Conservation (phyloP, 2,113 vertebrate genomes). For the Sander vitreus region DNA sequence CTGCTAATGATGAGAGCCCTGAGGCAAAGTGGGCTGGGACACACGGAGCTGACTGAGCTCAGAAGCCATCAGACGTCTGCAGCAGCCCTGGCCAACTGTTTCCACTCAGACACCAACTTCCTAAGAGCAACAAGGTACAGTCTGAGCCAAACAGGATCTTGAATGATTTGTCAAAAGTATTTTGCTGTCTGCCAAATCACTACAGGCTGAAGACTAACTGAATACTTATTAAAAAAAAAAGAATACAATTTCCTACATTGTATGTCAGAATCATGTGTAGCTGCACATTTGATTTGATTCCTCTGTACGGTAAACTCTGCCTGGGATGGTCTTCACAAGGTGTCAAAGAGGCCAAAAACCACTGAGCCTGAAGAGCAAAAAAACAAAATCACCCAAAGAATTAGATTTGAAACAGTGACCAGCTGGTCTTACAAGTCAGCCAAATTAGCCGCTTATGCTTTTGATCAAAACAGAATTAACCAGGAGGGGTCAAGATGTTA, state of each 20-base stretch:
- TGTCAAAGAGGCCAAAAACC: slow-evolving; percentile 59
- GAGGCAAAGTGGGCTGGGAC: slow-evolving; percentile 64
- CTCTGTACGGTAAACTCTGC: not conserved
- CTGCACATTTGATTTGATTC: not conserved
- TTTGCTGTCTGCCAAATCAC: slow-evolving; percentile 41
- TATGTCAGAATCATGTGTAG: not conserved
- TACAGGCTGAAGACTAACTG: slow-evolving; percentile 9
- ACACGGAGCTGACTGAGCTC: slow-evolving; percentile 53
- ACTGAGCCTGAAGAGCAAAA: slow-evolving; percentile 37
- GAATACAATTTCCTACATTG: not conserved
- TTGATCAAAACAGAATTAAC: slow-evolving; percentile 83
- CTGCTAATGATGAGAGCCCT: slow-evolving; percentile 75
- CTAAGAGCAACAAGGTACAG: slow-evolving; percentile 43
- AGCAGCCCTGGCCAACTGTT: slow-evolving; percentile 59
- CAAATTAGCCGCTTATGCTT: slow-evolving; percentile 76
- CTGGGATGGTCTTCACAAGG: slow-evolving; percentile 6
- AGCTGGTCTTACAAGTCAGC: slow-evolving; percentile 74
- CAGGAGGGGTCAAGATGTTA: slow-evolving; percentile 66
- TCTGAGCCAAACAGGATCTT: slow-evolving; percentile 40
- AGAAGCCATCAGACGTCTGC: slow-evolving; percentile 67
- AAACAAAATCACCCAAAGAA: slow-evolving; percentile 38
- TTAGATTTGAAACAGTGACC: slow-evolving; percentile 76
- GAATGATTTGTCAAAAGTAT: slow-evolving; percentile 54
- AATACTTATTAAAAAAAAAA: slow-evolving; percentile 20
- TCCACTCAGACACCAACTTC: slow-evolving; percentile 65